Conservation (phyloP, 1,140 invertebrate species). For the Trachymyrmex septentrionalis region DNA sequence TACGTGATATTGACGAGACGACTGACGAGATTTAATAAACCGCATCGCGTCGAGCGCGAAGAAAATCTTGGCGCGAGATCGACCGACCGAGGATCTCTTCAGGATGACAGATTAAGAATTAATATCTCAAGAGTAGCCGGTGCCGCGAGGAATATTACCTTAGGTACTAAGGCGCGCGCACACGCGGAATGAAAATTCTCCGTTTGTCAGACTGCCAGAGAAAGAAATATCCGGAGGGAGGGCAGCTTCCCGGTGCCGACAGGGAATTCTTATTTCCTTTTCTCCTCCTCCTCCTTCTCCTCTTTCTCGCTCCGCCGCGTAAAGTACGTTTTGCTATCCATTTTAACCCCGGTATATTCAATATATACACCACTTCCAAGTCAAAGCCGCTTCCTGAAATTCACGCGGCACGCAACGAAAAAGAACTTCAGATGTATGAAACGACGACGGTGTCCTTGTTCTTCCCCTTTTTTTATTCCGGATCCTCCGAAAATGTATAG, state of each 20-base stretch:
- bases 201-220: constrained; percentile 25
- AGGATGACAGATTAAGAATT: constrained; percentile 58
- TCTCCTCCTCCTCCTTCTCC: not conserved
- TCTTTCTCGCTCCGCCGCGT: not conserved
- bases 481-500: constrained; percentile 53
- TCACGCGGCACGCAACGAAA: constrained; percentile 15
- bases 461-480: constrained; percentile 10
- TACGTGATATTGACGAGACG: not conserved
- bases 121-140: constrained; percentile 44
- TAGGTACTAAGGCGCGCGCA: not conserved
- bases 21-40: constrained; percentile 11
- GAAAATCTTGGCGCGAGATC: constrained; percentile 6
- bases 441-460: constrained; percentile 37
- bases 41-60: not conserved
- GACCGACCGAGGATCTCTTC: not conserved
- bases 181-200: constrained; percentile 31
- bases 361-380: constrained; percentile 24
- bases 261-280: constrained; percentile 63
- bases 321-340: constrained; percentile 52
- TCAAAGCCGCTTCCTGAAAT: constrained; percentile 28
- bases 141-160: constrained; percentile 54
- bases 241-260: constrained; percentile 3
- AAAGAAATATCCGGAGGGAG: constrained; percentile 51
- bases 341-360: constrained; percentile 41
- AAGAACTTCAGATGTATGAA: constrained; percentile 39